Percentiles rank a stretch among this genome's conserved stretches.
Conservation (phyloP, 2,113 vertebrate species). For the Psilopsiagon aymara region DNA sequence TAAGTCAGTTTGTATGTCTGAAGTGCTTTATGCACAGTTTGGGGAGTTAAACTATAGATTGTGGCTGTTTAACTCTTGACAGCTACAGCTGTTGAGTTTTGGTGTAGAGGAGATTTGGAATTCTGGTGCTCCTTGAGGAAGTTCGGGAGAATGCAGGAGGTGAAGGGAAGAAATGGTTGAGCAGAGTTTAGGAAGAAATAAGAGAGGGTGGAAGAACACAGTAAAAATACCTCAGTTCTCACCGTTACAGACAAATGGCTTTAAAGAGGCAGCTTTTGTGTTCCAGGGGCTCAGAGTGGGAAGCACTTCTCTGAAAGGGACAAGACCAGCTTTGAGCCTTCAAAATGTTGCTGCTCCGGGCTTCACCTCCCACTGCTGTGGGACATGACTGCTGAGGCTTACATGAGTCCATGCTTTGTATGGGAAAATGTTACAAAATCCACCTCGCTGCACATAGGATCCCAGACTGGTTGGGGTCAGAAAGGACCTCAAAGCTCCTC, state of each 20-base stretch:
- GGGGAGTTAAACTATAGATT: neutral
- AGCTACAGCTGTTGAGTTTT: neutral
- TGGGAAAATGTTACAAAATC: neutral
- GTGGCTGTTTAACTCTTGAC: neutral
- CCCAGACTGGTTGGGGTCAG: neutral
- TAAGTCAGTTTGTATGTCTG: neutral
- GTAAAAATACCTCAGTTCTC: neutral
- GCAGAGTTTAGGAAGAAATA: neutral
- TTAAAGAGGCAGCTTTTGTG: neutral
- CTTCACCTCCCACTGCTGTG: neutral
- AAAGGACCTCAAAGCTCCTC: neutral
- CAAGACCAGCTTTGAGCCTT: neutral
- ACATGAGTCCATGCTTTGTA: neutral
- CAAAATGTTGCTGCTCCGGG: neutral
- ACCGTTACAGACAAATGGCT: neutral
- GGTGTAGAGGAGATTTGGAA: neutral
- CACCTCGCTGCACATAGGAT: neutral
- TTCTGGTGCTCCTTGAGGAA: neutral
- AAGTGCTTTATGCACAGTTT: neutral
- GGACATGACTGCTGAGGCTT: neutral
- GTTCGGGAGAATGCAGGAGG: neutral
- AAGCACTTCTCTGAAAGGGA: neutral
- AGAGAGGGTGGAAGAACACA: neutral
- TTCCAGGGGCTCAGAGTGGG: neutral
- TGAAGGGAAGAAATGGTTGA: neutral